Base-by-base conservation (phyloP, 2,888 invertebrate genomes). In the Chrysolina americana region DNA sequence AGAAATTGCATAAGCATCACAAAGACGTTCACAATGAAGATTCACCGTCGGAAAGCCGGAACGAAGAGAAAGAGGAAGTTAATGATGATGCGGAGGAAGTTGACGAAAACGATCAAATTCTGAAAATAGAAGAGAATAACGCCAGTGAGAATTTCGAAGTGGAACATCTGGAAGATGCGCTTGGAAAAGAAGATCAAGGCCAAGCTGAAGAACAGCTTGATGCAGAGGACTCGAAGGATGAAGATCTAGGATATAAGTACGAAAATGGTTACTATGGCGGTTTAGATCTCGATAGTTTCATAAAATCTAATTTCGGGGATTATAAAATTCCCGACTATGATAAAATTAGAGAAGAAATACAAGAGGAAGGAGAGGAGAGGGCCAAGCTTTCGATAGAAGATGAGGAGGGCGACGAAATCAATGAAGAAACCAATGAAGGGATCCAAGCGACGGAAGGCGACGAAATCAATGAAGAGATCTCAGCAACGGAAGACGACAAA, bases 261-360 rank as follows among this genome's bases (percentile, higher is more conserved):
- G 70, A 76, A 68, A 59, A 74, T n/a, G 66, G 70, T 56, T 65
- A 74, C 9, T 77, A 80, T n/a, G 71, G 76, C 36, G 66, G 44
- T 28, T 71, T 76, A 69, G 77, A 78, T n/a, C 68, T 79, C 68
- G 76, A 77, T 15, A 73, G 69, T 41, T 79, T 79, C 59, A 77
- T 79, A 56, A 71, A 70, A 48, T 41, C 70, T 41, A 73, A 79
- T 36, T 79, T 79, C 62, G 76, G 74, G 62, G 76, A 76, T 59
- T 63, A 66, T 28, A 71, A 73, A 62, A 47, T 63, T 9, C 69
- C 63, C 53, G 63, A 71, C 23, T 74, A 77, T 64, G 77, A 77
- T 56, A 72, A 78, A 65, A 77, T 78, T 17, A 48, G 74, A 50
- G 59, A 76, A 56, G 73, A 79, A 64, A 75, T 70, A 44, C 56